These are phyloP conservation scores for Cettia cetti DNA, from an alignment of 2,113 vertebrate genomes.

Conservation along the genomic window DNA sequence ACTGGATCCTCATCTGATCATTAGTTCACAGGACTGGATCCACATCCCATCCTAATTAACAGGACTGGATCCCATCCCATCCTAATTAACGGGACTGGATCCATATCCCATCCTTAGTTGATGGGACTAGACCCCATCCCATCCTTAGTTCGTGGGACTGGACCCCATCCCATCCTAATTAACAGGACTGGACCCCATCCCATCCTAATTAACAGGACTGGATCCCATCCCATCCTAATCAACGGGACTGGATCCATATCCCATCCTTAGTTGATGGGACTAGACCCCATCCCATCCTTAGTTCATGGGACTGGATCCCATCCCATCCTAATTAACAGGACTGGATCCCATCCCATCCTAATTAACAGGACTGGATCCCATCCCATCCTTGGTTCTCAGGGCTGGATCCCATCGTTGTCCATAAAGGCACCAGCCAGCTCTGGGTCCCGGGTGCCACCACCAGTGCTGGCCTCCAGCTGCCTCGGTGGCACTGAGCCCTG, in stretches of 20 bases:
- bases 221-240: background rate
- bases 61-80: no score
- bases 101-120: no score
- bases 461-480: background rate
- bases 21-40: no score
- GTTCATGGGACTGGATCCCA: rapidly evolving
- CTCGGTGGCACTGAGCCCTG: background rate
- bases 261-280: background rate
- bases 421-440: rapidly evolving
- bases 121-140: background rate
- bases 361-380: rapidly evolving
- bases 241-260: background rate
- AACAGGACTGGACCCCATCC: no score
- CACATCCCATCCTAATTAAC: no score
- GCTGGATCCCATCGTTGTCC: no score
- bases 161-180: background rate
- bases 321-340: rapidly evolving
- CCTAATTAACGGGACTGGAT: no score
- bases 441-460: rapidly evolving
- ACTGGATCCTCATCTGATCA: no score
- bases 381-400: background rate
- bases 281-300: background rate
- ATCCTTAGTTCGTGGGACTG: background rate
- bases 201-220: no score
- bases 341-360: background rate